Percentiles rank a stretch among this genome's conserved stretches.
These are phyloP conservation scores for Schlechtendalia chinensis DNA, from an alignment of 1,140 invertebrate genomes.

Conservation along the genomic window DNA sequence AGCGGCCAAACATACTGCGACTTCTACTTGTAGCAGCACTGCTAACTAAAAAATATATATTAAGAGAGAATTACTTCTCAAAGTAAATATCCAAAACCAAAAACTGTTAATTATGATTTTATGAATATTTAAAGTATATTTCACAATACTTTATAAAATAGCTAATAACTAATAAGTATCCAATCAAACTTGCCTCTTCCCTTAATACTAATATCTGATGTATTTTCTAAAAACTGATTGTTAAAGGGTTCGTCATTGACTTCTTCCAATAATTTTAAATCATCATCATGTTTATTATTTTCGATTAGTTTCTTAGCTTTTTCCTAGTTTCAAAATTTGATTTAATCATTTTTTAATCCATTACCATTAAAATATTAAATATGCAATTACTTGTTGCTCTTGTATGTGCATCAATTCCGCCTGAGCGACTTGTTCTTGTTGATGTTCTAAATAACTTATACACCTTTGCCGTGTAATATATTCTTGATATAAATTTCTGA, in stretches of 20 bases:
- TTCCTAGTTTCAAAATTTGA: constrained; percentile 3
- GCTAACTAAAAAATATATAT: constrained; percentile 12
- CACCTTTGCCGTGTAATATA: constrained; percentile 87
- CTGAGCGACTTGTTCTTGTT: constrained; percentile 61
- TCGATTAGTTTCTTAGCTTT: constrained; percentile 32
- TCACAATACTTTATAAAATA: too few relatives aligned
- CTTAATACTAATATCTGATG: constrained; percentile 30
- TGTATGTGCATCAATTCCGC: constrained; percentile 29
- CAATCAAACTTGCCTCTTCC: constrained; percentile 30
- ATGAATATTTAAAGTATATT: too few relatives aligned
- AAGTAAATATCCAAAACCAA: background rate
- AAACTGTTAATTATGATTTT: background rate
- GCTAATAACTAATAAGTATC: too few relatives aligned
- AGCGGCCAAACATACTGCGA: constrained; percentile 33
- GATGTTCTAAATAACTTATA: constrained; percentile 76
- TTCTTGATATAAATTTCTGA: constrained; percentile 80
- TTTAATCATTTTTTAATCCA: background rate
- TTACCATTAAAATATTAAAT: background rate
- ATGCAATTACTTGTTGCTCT: constrained; percentile 38
- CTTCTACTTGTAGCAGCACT: constrained; percentile 32
- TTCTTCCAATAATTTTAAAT: constrained; percentile 44
- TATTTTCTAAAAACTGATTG: constrained; percentile 22
- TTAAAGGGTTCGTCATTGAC: constrained; percentile 27
- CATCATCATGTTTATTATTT: constrained; percentile 38
- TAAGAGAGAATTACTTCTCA: background rate